Percentiles rank a stretch among this genome's conserved stretches.
Evolutionary conservation across 2,113 vertebrate species (phyloP).

Genomic region (Microcebus griseorufus): DNA sequence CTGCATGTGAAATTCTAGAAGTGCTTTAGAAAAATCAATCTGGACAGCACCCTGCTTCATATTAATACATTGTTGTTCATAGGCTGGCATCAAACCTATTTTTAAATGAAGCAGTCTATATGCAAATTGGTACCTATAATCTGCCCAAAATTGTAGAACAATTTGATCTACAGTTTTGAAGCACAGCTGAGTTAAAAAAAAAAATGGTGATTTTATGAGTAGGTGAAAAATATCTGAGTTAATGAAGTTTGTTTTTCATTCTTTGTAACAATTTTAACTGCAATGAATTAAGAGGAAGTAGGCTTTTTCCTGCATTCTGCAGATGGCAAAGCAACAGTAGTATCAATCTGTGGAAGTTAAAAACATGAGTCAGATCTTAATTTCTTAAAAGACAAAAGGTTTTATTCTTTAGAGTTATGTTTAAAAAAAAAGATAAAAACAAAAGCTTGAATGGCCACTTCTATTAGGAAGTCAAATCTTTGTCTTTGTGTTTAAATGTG

Average conservation of each 20-base stretch:
- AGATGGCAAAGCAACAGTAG: neutral
- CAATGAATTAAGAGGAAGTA: neutral
- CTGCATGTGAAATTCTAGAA: neutral
- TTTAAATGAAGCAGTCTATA: neutral
- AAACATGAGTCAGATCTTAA: neutral
- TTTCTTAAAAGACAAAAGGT: neutral
- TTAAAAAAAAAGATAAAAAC: neutral
- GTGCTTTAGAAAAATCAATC: neutral
- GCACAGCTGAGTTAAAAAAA: neutral
- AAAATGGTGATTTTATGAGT: neutral
- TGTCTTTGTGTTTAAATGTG: neutral
- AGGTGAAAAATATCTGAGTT: conserved; percentile 5
- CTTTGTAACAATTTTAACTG: neutral
- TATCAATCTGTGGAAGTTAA: neutral
- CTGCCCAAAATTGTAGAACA: neutral
- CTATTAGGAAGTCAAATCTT: neutral
- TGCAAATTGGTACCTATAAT: neutral
- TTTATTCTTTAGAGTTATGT: neutral
- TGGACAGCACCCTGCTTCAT: neutral
- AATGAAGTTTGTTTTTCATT: neutral
- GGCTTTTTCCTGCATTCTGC: neutral
- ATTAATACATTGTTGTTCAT: neutral
- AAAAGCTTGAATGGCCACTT: neutral
- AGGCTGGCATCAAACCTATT: neutral
- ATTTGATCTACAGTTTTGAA: conserved; percentile 12